Evolutionary conservation across 2,888 invertebrate species (phyloP), one percentile per base, ranked within the genome.

Genomic region (Platycnemis pennipes): DNA sequence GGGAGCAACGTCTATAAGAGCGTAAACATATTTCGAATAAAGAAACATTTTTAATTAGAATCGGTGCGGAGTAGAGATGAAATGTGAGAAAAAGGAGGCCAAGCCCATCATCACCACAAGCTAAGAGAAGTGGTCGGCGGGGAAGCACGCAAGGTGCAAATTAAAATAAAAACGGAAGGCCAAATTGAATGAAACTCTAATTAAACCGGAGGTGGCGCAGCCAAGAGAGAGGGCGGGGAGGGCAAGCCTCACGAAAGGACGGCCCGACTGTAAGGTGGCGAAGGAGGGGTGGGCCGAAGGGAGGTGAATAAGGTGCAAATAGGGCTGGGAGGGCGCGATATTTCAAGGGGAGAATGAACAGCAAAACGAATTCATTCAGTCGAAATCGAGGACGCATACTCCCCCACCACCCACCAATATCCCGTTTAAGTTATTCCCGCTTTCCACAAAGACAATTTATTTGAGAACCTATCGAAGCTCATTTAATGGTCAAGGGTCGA

Each of bases 171-270:
- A 77, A 77, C 77, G n/a, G 37, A 37, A 77, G 77, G 77, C 77
- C 77, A 77, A 77, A 77, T 77, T 77, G 77, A 77, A 77, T 77
- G 77, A 77, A 77, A 77, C 77, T 77, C 77, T 77, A 77, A 77
- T 77, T 77, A 77, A 77, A 77, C 77, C 77, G 77, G 37, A 77
- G 77, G 77, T 77, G 77, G 31, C 77, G 22, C 77, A 16, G 77
- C n/a, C n/a, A n/a, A n/a, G n/a, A n/a, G n/a, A n/a, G n/a, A 7
- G n/a, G 63, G n/a, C 26, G 7, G 63, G 22, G 63, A 77, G 77
- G 37, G 7, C 37, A 77, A 37, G 77, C 16, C 77, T 77, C 77
- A 37, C 77, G 8, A 37, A 37, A 13, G 16, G 77, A 37, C 3
- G 26, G n/a, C 19, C 63, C 22, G 26, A n/a, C 1, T 22, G 63